A percentile compares a stretch with the other conserved stretches of the same genome.
These are phyloP conservation scores for Lutjanus campechanus DNA, from an alignment of 2,797 vertebrate species.

Conservation along the genomic window DNA sequence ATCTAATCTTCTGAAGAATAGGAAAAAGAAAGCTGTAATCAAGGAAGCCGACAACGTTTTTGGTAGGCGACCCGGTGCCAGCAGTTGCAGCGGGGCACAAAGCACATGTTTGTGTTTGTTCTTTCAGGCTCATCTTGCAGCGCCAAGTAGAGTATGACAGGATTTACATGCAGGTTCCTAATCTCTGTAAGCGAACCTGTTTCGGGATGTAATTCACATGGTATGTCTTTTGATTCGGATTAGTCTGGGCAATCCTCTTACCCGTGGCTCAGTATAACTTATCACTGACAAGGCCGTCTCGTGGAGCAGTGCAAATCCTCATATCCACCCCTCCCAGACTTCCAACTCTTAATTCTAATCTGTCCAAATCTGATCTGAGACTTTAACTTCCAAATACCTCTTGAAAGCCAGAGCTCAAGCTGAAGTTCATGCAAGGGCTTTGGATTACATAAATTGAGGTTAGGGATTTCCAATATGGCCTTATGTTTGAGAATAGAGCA, in stretches of 20 bases:
- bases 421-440: conserved; percentile 83
- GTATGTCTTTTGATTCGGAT: conserved; percentile 92
- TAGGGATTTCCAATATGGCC: conserved; percentile 78
- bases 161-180: conserved; percentile 88
- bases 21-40: conserved; percentile 62
- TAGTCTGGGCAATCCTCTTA: conserved; percentile 91
- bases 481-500: conserved; percentile 69
- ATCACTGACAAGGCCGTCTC: conserved; percentile 87
- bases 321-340: conserved; percentile 88
- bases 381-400: conserved; percentile 89
- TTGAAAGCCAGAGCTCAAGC: conserved; percentile 84
- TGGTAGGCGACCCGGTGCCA: conserved; percentile 65
- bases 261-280: conserved; percentile 87
- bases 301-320: conserved; percentile 87
- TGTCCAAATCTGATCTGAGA: conserved; percentile 89
- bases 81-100: conserved; percentile 68
- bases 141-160: conserved; percentile 86
- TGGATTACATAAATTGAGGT: conserved; percentile 85
- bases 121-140: conserved; percentile 82
- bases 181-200: conserved; percentile 91
- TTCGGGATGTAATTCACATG: conserved; percentile 93
- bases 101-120: conserved; percentile 86
- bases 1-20: conserved; percentile 74
- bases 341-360: conserved; percentile 90
- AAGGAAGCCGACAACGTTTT: conserved; percentile 60